Base-by-base conservation (phyloP, 1,140 invertebrate species). In the Eumaeus atala region DNA sequence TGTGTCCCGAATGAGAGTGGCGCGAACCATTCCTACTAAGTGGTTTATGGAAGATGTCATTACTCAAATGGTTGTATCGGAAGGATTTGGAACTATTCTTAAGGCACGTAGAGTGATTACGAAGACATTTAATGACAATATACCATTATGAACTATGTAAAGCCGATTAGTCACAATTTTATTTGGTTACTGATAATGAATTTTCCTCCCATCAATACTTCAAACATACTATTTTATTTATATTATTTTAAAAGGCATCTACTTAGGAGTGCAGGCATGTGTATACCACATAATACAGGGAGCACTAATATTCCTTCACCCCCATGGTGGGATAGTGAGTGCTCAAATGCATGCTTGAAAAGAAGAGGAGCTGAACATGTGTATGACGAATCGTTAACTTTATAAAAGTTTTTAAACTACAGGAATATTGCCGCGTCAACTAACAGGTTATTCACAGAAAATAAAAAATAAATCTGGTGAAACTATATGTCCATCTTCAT, bases 281-380 rank as follows among this genome's bases (percentile, higher is more conserved):
- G 11, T 12, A 37, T 56, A 2, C 54, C 54, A 8, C 21, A 49
- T 12, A 40, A 33, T 11, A 11, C 10, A 9, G n/a, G 9, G 12
- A 3, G 8, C 3, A 16, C 9, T 12, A 49, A 28, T 6, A 21
- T 42, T 6, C 34, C 54, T 33, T 53, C 21, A 8, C 47, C 54
- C 48, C 54, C 54, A 8, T 56, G 54, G 36, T 56, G 48, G 54
- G 48, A 56, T 50, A 0, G n/a, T 16, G 44, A 56, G n/a, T n/a
- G n/a, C 35, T 50, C 54, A 8, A 16, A 6, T 1, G 14, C 34
- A 37, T 17, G 42, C 9, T 14, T 34, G 10, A 48, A 33, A 35
- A 33, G 44, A 10, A 40, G 40, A 11, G 48, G 50, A 6, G 16
- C 48, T 8, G 17, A 40, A 10, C 6, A 6, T 5, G 10, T 6